These are phyloP conservation scores for Siniperca knerii DNA, from an alignment of 2,113 vertebrate species.

Conservation along the genomic window DNA sequence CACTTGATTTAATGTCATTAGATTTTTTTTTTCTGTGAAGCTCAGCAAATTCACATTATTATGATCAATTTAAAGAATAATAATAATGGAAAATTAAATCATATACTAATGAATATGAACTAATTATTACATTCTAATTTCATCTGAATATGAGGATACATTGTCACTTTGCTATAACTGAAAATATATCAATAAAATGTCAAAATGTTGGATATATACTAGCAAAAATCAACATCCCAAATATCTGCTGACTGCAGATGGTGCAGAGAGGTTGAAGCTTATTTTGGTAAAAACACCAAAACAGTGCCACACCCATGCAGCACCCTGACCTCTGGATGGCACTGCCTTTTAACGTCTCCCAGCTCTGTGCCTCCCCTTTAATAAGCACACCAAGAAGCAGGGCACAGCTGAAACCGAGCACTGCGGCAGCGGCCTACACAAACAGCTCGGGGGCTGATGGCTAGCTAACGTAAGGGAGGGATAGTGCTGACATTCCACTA, in stretches of 20 bases:
- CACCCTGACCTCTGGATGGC: slow-evolving; percentile 77
- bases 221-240: background rate
- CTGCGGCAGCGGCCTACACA: slow-evolving; percentile 65
- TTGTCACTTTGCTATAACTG: background rate
- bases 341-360: slow-evolving; percentile 44
- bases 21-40: slow-evolving; percentile 56
- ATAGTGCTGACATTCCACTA: slow-evolving; percentile 81
- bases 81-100: background rate
- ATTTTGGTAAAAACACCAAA: slow-evolving; percentile 38
- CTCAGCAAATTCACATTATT: slow-evolving; percentile 50
- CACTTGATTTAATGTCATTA: slow-evolving; percentile 34
- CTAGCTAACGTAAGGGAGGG: slow-evolving; percentile 45
- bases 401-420: slow-evolving; percentile 64
- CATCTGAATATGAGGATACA: background rate
- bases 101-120: background rate
- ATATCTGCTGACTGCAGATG: slow-evolving; percentile 10
- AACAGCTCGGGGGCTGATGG: slow-evolving; percentile 52
- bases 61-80: background rate
- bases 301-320: slow-evolving; percentile 78
- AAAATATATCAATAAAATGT: slow-evolving; percentile 8
- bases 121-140: background rate
- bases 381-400: slow-evolving; percentile 17
- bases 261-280: slow-evolving; percentile 7
- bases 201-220: background rate
- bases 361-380: slow-evolving; percentile 24